phyloP scores from a whole-genome alignment of 2,888 invertebrate species.

The Drosophila sordidula region DNA sequence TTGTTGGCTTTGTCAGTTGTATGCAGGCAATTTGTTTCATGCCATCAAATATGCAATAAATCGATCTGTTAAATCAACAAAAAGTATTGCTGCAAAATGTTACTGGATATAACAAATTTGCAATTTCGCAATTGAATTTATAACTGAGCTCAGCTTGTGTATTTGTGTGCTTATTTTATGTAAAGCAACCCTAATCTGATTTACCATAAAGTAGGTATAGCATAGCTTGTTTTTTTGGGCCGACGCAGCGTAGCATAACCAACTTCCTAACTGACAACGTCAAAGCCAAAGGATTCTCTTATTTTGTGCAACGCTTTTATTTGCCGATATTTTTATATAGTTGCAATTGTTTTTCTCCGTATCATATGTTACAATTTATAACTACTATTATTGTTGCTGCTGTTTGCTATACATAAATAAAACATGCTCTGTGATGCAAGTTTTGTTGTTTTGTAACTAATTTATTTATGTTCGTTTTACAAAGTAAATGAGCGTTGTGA shows the following conservation, averaged over 20 bases:
- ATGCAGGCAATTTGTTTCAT: slow-evolving; percentile 66
- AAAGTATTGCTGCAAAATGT: slow-evolving; percentile 31
- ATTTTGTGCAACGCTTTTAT: slow-evolving; percentile 24
- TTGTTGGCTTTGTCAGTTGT: slow-evolving; percentile 37
- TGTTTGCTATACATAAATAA: slow-evolving; percentile 3
- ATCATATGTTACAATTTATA: slow-evolving; percentile 8
- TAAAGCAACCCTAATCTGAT: slow-evolving; percentile 24
- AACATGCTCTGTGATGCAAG: slow-evolving; percentile 24
- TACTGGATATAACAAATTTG: slow-evolving; percentile 60
- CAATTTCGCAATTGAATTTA: slow-evolving; percentile 67
- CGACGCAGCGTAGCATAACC: slow-evolving; percentile 16
- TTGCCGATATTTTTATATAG: slow-evolving; percentile 52
- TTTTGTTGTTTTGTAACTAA: slow-evolving; percentile 41
- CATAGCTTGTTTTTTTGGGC: slow-evolving; percentile 35
- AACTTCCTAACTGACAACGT: slow-evolving; percentile 42
- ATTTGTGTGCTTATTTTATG: slow-evolving; percentile 12
- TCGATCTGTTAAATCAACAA: slow-evolving; percentile 69
- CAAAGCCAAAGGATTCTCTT: slow-evolving; percentile 12
- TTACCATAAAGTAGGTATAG: slow-evolving; percentile 62
- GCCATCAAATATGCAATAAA: slow-evolving; percentile 73
- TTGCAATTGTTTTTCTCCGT: slow-evolving; percentile 28
- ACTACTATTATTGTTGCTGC: too few species aligned
- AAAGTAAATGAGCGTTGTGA: slow-evolving; percentile 53
- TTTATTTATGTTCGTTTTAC: slow-evolving; percentile 61
- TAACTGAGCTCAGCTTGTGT: slow-evolving; percentile 22